phyloP scores from a whole-genome alignment of 2,113 vertebrate species.

The Rhizomys pruinosus region DNA sequence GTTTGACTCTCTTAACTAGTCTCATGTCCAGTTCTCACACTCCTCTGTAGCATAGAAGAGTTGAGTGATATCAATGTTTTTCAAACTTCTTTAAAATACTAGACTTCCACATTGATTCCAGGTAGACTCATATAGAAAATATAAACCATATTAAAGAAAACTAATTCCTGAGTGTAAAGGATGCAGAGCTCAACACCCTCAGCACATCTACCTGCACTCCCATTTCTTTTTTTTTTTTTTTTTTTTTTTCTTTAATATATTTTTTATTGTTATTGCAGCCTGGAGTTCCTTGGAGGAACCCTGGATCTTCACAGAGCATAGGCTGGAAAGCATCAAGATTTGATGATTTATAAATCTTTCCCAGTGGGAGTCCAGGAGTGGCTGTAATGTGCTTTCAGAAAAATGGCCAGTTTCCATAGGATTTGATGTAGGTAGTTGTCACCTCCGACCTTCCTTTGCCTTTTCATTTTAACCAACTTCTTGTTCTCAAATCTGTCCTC shows the following conservation, averaged over 20 bases:
- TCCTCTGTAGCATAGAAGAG: not conserved
- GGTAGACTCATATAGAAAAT: not conserved
- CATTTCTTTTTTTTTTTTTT: no score
- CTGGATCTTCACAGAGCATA: not conserved
- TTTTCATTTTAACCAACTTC: slow-evolving; percentile 5
- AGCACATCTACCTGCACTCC: not conserved
- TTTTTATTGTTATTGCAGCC: no score
- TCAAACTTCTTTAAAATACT: not conserved
- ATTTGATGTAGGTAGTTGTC: not conserved
- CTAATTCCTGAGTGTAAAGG: not conserved
- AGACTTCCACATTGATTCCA: not conserved
- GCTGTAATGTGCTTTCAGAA: not conserved
- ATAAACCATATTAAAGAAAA: slow-evolving; percentile 21
- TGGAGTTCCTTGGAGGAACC: not conserved
- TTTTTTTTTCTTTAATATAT: no score
- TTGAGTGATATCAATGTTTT: not conserved
- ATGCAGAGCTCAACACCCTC: not conserved
- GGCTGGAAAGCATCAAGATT: not conserved
- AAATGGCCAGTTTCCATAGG: not conserved
- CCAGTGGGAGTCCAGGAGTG: not conserved
- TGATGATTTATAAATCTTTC: not conserved
- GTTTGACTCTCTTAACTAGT: not conserved
- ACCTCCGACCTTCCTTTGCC: not conserved
- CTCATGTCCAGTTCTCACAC: not conserved
- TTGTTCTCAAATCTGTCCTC: slow-evolving; percentile 13